Conservation (phyloP, 2,888 invertebrate species). For the Chironomus tentans region DNA sequence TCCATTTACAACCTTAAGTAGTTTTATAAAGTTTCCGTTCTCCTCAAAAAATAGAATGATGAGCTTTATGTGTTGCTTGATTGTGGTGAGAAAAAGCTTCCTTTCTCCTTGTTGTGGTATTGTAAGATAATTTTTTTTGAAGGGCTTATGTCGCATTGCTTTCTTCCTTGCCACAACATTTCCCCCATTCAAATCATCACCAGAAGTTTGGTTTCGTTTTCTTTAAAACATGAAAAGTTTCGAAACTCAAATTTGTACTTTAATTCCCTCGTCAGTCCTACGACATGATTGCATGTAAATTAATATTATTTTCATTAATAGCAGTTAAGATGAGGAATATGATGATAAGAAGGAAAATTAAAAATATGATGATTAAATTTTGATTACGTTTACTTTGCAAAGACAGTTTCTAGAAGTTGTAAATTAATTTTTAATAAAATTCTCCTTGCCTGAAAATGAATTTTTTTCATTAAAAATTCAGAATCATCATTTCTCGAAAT, state of each 20-base stretch:
- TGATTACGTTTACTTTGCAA: not conserved
- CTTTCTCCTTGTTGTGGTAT: not conserved
- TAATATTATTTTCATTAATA: too few relatives aligned
- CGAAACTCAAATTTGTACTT: too few relatives aligned
- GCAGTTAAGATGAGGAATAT: too few relatives aligned
- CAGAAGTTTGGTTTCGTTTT: not conserved
- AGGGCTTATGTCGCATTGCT: not conserved
- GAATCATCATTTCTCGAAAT: not conserved
- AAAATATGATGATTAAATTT: not conserved
- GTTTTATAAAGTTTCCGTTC: too few relatives aligned
- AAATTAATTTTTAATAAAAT: not conserved
- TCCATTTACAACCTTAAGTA: not conserved
- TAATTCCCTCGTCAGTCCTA: too few relatives aligned
- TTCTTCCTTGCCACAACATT: not conserved
- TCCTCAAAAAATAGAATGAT: too few relatives aligned
- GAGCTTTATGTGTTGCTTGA: not conserved
- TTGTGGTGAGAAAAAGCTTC: not conserved
- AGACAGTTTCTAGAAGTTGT: too few relatives aligned
- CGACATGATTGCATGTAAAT: too few relatives aligned
- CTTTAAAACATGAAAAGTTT: not conserved
- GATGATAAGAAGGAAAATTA: not conserved
- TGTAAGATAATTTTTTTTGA: not conserved
- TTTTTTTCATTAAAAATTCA: not conserved
- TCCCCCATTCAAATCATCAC: not conserved
- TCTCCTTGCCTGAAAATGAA: not conserved